Evolutionary conservation across 2,797 vertebrate species (phyloP).

Genomic region (Falco concolor): DNA sequence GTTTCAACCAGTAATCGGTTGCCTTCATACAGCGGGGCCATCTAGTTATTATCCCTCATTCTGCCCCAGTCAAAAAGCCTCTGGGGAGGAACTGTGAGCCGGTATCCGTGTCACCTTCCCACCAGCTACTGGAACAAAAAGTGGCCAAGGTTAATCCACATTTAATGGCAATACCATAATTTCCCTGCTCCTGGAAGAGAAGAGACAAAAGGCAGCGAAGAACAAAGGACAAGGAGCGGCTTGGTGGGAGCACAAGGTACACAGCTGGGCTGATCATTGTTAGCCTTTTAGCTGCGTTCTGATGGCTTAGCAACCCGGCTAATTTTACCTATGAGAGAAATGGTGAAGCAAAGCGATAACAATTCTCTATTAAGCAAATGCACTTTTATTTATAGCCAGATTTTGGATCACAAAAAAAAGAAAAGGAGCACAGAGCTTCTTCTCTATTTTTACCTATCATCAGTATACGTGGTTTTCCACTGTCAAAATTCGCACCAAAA

Average conservation of each 20-base stretch:
- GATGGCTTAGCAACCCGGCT: not conserved
- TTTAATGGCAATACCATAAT: not conserved
- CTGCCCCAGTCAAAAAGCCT: not conserved
- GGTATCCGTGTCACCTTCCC: not conserved
- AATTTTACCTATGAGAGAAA: slow-evolving; percentile 3
- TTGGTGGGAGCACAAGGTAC: not conserved
- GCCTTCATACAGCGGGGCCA: not conserved
- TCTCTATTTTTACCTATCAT: not conserved
- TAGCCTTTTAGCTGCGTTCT: not conserved
- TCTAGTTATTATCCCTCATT: not conserved
- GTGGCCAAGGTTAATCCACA: not conserved
- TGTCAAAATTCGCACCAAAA: not conserved
- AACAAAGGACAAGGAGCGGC: not conserved
- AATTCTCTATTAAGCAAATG: not conserved
- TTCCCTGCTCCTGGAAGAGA: not conserved
- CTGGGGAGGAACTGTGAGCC: not conserved
- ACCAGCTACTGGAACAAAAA: not conserved
- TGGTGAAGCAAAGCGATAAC: not conserved
- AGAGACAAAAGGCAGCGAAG: not conserved
- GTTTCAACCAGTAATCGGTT: not conserved
- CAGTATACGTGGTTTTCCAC: not conserved
- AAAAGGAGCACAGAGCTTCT: not conserved
- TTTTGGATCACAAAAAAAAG: not conserved
- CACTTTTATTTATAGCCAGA: not conserved
- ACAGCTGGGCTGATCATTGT: not conserved